These are phyloP conservation scores for Dipodomys stephensi DNA, from an alignment of 2,113 vertebrate species.

Conservation along the genomic window DNA sequence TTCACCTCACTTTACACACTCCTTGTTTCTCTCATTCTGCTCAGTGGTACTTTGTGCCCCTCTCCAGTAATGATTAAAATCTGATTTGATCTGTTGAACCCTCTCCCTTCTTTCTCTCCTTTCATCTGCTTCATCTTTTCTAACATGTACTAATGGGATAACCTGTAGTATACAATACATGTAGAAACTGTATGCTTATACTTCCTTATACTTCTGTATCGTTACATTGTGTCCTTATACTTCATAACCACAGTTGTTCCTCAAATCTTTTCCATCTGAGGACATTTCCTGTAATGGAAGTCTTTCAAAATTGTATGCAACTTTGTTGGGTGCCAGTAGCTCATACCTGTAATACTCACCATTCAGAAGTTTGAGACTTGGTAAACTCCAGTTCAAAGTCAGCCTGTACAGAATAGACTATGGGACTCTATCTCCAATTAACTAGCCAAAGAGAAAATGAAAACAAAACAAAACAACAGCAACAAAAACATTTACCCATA, in stretches of 20 bases:
- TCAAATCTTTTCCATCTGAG: background rate
- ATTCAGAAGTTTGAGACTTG: too few species aligned
- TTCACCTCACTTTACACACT: too few species aligned
- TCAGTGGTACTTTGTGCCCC: too few species aligned
- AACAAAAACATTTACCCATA: background rate
- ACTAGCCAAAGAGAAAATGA: background rate
- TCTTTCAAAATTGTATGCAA: background rate
- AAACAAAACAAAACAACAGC: conserved; percentile 4
- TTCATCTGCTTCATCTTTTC: too few species aligned
- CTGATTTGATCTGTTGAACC: too few species aligned
- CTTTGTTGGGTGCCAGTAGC: too few species aligned
- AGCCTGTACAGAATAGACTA: too few species aligned
- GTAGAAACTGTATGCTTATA: background rate
- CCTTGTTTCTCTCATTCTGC: too few species aligned
- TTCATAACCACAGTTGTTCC: background rate
- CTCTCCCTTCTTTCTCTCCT: too few species aligned
- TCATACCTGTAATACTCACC: too few species aligned
- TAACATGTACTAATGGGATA: background rate
- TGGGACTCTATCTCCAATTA: background rate
- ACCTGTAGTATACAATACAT: background rate
- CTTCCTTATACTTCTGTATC: background rate
- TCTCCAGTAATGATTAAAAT: too few species aligned
- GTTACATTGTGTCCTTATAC: background rate
- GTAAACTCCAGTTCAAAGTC: too few species aligned
- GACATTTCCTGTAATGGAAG: background rate